Evolutionary conservation across 1,140 invertebrate species (phyloP).

Genomic region (Sitobion miscanthi): DNA sequence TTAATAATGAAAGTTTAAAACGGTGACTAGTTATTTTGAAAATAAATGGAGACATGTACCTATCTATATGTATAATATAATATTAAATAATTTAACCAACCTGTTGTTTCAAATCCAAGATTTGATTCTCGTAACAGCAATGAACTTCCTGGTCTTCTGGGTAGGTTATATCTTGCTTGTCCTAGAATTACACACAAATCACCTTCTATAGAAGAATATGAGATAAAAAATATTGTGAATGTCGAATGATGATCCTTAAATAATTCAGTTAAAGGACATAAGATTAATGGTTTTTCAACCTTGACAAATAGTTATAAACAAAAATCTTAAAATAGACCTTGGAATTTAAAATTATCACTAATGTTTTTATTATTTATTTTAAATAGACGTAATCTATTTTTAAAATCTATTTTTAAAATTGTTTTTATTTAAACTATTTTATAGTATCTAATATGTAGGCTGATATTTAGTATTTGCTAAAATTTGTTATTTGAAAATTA

Average conservation of each 20-base stretch:
- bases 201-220: not conserved
- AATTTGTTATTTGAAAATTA: not conserved
- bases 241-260: conserved; percentile 41
- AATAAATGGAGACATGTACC: conserved; percentile 40
- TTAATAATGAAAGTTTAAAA: conserved; percentile 10
- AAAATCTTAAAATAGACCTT: conserved; percentile 25
- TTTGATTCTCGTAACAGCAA: conserved; percentile 53
- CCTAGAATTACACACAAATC: conserved; percentile 31
- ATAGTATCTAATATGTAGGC: not conserved
- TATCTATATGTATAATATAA: not conserved
- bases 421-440: not conserved
- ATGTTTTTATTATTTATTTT: not conserved
- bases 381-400: conserved; percentile 16
- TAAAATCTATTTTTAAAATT: conserved; percentile 36
- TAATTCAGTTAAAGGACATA: conserved; percentile 37
- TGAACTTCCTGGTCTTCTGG: conserved; percentile 43
- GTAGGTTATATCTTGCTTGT: conserved; percentile 46
- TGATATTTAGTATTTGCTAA: too few species aligned
- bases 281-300: conserved; percentile 21
- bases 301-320: conserved; percentile 15
- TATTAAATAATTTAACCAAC: conserved; percentile 6
- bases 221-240: not conserved
- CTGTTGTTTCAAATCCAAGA: conserved; percentile 56
- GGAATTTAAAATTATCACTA: not conserved
- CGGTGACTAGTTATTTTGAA: not conserved